Conservation (phyloP, 2,797 vertebrate genomes). For the Pangasius mekongensis region DNA sequence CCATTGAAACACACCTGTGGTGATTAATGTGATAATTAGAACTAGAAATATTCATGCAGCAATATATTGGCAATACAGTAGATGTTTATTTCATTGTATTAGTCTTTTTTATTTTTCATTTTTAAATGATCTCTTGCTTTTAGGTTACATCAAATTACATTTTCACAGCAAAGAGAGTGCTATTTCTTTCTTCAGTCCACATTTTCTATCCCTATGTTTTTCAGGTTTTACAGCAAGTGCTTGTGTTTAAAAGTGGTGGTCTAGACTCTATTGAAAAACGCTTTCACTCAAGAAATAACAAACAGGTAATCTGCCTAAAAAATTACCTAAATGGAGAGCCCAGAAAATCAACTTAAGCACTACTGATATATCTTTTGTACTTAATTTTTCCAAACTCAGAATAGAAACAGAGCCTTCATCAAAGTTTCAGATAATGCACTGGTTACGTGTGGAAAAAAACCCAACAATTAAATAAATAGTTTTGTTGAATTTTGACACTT, state of each 20-base stretch:
- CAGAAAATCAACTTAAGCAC: background rate
- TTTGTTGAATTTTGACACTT: background rate
- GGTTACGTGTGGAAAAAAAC: background rate
- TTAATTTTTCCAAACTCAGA: background rate
- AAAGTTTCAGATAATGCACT: background rate
- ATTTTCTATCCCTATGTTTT: background rate
- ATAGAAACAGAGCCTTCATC: background rate
- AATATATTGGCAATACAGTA: background rate
- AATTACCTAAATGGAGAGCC: background rate
- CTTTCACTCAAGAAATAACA: background rate
- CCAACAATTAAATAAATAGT: background rate
- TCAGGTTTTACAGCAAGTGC: background rate
- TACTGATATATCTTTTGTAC: background rate
- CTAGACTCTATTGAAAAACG: background rate
- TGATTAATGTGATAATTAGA: background rate
- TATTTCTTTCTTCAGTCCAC: no score
- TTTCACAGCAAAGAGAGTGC: no score
- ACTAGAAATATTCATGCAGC: background rate
- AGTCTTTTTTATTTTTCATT: background rate
- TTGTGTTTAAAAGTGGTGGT: background rate
- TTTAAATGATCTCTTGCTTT: background rate
- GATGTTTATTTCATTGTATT: background rate
- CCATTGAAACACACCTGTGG: background rate
- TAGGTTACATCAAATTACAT: no score
- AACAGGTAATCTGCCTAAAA: background rate